These are phyloP conservation scores for Bimastos eiseni DNA, from an alignment of 2,888 invertebrate genomes.

Conservation along the genomic window DNA sequence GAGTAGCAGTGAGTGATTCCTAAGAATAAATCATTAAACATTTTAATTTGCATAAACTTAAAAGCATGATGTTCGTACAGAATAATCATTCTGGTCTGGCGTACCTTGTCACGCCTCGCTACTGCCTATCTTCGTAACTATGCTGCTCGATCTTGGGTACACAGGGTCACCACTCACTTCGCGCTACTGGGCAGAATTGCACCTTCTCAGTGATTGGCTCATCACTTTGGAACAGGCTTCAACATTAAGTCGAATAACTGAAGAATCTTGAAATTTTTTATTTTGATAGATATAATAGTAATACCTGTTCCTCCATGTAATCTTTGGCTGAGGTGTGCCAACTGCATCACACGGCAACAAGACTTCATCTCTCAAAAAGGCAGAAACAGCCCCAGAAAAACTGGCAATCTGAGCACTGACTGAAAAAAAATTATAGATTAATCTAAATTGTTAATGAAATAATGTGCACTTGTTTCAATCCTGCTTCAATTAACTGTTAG, in stretches of 20 bases:
- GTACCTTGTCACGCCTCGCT: too few species aligned
- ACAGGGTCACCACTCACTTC: too few species aligned
- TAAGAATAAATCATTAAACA: background rate
- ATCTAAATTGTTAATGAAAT: background rate
- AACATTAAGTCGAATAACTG: too few species aligned
- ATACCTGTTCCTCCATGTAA: constrained; percentile 76
- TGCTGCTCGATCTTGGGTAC: too few species aligned
- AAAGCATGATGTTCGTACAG: background rate
- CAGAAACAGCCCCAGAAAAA: constrained; percentile 82
- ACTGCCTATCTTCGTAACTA: too few species aligned
- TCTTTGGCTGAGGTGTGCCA: constrained; percentile 89
- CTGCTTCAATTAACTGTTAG: background rate
- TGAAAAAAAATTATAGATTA: constrained; percentile 8
- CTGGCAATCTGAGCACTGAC: constrained; percentile 78
- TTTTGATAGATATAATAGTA: background rate
- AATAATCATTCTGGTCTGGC: too few species aligned
- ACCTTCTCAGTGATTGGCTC: too few species aligned
- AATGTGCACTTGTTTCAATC: background rate
- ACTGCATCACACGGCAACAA: constrained; percentile 88
- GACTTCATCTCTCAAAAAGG: constrained; percentile 82
- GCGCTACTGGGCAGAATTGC: too few species aligned
- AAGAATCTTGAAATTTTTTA: background rate
- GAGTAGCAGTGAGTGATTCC: background rate
- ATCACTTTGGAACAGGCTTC: too few species aligned
- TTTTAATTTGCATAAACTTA: background rate